Evolutionary conservation across 2,797 vertebrate species (phyloP), one percentile per base, ranked within the genome.

Genomic region (Simalia tracyae): DNA sequence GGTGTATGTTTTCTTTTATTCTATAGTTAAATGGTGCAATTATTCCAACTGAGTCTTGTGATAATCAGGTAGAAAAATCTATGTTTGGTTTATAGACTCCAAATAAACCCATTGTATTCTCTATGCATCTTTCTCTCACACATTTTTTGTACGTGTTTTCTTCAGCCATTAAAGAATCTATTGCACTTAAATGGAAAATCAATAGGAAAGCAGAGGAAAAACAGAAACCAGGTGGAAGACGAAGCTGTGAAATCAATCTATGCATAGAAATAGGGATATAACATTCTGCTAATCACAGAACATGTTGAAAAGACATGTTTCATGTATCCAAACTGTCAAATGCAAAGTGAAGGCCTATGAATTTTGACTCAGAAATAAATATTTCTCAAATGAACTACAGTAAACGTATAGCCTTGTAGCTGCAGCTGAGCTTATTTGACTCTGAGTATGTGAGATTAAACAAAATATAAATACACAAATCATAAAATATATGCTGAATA

Each of bases 131-230:
- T 57, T 76, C 93, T 94, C 89, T 59, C 1, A 0, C 81, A 0
- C 56, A 90, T 60, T 90, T 84, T 90, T 85, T 6, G 0, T 63
- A 11, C 60, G 9, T 15, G 1, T 89, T 95, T 92, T 60, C 8
- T 92, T 93, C 84, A 87, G 17, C 60, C 36, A 9, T 87, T 89
- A 93, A 94, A 95, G 92, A 91, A 8, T 8, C 0, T 93, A 4
- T 89, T 93, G 72, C 12, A 87, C 50, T 7, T 87, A 84, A 93
- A 46, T 89, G 22, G 57, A 93, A 95, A 96, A 94, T 95, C 93
- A 94, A 89, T 95, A 91, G n/a, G 28, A 95, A 95, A 66, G 17
- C 86, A 88, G 72, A 94, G 56, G 46, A 93, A 95, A 94, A 93
- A 92, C 26, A 91, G 60, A 86, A 94, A 36, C 84, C 89, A 87